These are phyloP conservation scores for Ostrea edulis DNA, from an alignment of 1,140 invertebrate genomes.

Conservation along the genomic window DNA sequence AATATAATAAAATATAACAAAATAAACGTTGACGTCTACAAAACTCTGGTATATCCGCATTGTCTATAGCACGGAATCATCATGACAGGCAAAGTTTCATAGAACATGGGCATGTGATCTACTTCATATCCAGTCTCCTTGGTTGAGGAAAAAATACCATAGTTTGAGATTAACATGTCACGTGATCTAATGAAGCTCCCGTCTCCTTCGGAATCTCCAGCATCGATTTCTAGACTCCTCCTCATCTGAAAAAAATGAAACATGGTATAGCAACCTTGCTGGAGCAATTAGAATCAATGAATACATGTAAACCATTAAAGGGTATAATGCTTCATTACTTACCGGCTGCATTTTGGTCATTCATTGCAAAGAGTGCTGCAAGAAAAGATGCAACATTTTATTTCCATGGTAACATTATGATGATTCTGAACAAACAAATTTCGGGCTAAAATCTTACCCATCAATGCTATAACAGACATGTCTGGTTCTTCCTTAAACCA, in stretches of 20 bases:
- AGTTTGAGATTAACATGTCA: background rate
- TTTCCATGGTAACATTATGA: background rate
- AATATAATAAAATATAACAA: background rate
- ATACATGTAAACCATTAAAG: background rate
- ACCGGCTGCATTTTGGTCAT: slow-evolving; percentile 15
- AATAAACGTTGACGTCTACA: background rate
- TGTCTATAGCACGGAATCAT: background rate
- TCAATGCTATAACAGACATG: slow-evolving; percentile 8
- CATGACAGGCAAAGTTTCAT: too few species aligned
- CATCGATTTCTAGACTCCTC: background rate
- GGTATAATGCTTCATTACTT: background rate
- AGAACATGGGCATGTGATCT: too few species aligned
- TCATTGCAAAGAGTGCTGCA: slow-evolving; percentile 26
- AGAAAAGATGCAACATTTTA: background rate
- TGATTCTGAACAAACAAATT: background rate
- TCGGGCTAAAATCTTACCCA: background rate
- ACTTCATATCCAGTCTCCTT: too few species aligned
- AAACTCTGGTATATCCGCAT: background rate
- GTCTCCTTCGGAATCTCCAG: slow-evolving; percentile 14
- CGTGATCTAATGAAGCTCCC: background rate
- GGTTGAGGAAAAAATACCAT: too few species aligned
- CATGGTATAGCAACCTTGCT: background rate
- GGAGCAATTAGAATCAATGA: background rate
- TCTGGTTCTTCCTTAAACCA: slow-evolving; percentile 14
- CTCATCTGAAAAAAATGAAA: background rate